Evolutionary conservation across 2,797 vertebrate genomes (phyloP).

Genomic region (Margarornis squamiger): DNA sequence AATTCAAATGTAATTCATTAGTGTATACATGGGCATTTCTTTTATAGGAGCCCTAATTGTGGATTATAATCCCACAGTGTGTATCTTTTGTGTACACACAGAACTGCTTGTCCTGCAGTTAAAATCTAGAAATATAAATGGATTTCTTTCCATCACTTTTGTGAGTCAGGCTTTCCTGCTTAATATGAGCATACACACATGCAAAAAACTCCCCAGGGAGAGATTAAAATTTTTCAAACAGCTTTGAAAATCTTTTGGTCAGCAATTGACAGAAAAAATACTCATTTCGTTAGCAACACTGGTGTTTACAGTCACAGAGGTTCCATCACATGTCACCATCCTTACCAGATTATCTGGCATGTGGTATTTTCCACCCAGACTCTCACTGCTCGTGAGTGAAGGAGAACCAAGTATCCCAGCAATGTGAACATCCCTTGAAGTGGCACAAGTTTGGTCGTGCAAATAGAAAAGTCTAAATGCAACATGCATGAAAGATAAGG

Average conservation of each 20-base stretch:
- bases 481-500: background rate
- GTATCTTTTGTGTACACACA: background rate
- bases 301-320: background rate
- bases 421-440: background rate
- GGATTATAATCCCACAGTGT: background rate
- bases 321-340: fast-evolving
- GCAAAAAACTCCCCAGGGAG: background rate
- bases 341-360: background rate
- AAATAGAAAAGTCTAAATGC: background rate
- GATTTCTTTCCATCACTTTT: background rate
- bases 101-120: background rate
- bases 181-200: background rate
- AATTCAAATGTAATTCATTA: background rate
- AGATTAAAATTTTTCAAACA: background rate
- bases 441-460: background rate
- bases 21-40: background rate
- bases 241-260: background rate
- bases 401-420: background rate
- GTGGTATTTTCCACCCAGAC: background rate
- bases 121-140: background rate
- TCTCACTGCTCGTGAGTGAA: background rate
- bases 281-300: background rate
- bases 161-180: background rate
- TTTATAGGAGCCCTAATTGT: background rate
- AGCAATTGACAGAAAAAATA: background rate